Evolutionary conservation across 2,888 invertebrate genomes (phyloP).

Genomic region (Allacma fusca): DNA sequence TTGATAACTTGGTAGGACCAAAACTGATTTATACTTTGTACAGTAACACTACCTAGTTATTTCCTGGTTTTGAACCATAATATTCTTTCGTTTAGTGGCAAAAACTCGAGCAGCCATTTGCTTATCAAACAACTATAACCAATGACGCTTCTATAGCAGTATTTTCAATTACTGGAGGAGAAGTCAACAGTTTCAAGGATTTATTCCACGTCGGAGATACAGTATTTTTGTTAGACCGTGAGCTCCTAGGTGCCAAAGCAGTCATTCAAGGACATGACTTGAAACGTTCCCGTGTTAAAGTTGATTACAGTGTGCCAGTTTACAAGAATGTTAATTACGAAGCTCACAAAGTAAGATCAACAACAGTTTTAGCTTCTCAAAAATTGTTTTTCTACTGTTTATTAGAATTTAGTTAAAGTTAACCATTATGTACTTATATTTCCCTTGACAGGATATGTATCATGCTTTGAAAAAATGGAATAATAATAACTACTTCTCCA

Average conservation of each 20-base stretch:
- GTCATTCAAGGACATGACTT: conserved; percentile 52
- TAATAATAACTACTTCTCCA: conserved; percentile 36
- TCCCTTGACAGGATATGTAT: conserved; percentile 14
- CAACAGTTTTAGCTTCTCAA: no score
- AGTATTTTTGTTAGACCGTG: conserved; percentile 56
- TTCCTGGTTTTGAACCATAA: background rate
- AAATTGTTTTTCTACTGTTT: no score
- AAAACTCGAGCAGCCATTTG: conserved; percentile 71
- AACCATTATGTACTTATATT: no score
- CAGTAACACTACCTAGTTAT: background rate
- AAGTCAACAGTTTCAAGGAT: conserved; percentile 52
- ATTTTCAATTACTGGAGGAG: conserved; percentile 51
- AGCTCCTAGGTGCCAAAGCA: conserved; percentile 54
- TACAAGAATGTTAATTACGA: conserved; percentile 34
- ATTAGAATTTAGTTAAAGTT: no score
- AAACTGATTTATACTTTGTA: background rate
- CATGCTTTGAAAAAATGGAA: conserved; percentile 19
- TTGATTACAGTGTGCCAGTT: conserved; percentile 39
- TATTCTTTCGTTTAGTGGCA: conserved; percentile 70
- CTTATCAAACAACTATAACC: conserved; percentile 73
- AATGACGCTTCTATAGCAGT: conserved; percentile 63
- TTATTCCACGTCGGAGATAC: conserved; percentile 53
- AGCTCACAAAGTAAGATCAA: conserved; percentile 32
- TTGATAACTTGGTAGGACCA: conserved; percentile 71
- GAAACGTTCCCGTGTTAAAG: conserved; percentile 48